Evolutionary conservation across 2,797 vertebrate genomes (phyloP).

Genomic region (Aldrovandia affinis): DNA sequence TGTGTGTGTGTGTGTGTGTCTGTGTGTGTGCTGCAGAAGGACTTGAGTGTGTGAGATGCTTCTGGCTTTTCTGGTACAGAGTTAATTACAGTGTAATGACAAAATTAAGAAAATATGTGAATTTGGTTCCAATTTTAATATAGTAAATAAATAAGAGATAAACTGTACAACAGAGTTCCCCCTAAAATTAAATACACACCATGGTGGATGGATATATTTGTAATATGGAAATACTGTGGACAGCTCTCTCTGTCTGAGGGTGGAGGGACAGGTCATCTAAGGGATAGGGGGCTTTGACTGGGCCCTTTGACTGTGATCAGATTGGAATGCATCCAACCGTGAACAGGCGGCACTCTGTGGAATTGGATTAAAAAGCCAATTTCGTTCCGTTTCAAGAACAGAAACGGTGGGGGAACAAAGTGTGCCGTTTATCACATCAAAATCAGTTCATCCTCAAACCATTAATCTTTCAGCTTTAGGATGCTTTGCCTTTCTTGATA

Average conservation of each 20-base stretch:
- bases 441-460: constrained; percentile 60
- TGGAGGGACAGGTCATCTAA: neutral
- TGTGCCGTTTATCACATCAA: constrained; percentile 60
- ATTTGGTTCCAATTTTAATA: neutral
- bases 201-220: neutral
- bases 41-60: neutral
- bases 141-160: neutral
- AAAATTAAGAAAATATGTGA: neutral
- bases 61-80: neutral
- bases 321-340: constrained; percentile 46
- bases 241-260: neutral
- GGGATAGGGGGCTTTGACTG: neutral
- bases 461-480: constrained; percentile 59
- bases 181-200: neutral
- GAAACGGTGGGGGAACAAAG: constrained; percentile 29
- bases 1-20: constrained; percentile 14
- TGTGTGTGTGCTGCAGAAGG: constrained; percentile 1
- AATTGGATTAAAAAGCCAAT: constrained; percentile 60
- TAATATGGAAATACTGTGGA: neutral
- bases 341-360: constrained; percentile 36
- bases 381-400: constrained; percentile 40
- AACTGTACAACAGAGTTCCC: neutral
- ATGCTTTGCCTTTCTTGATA: constrained; percentile 57
- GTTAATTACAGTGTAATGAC: neutral
- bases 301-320: constrained; percentile 41